phyloP scores from a whole-genome alignment of 2,113 vertebrate species.

The Saguinus midas region DNA sequence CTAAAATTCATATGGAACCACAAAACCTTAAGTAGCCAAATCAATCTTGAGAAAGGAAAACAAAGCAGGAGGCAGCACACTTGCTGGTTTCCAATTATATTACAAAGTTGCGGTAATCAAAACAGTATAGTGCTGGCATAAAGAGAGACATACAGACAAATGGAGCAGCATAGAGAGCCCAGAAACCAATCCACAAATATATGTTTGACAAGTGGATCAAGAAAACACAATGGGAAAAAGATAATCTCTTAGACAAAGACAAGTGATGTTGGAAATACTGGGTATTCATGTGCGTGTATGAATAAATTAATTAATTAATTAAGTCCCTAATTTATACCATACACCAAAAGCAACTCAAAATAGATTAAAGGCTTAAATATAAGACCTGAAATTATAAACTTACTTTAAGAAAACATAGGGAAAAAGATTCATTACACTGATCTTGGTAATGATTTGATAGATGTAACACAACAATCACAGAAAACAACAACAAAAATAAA shows the following conservation, averaged over 20 bases:
- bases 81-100: background rate
- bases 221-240: background rate
- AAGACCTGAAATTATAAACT: background rate
- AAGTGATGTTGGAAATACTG: background rate
- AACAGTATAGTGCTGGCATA: background rate
- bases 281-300: background rate
- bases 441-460: background rate
- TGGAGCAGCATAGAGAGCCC: background rate
- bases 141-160: background rate
- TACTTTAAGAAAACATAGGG: background rate
- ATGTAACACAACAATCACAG: background rate
- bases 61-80: background rate
- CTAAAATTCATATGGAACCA: background rate
- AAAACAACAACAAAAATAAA: background rate
- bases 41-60: background rate
- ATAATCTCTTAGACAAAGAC: background rate
- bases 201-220: background rate
- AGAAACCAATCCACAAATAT: background rate
- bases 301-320: too few species aligned
- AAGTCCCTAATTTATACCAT: background rate
- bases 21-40: background rate
- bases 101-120: background rate
- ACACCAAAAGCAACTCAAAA: background rate
- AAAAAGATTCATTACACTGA: background rate
- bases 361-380: background rate